A percentile compares a stretch with the other conserved stretches of the same genome.
These are phyloP conservation scores for Halichoerus grypus DNA, from an alignment of 2,113 vertebrate genomes.

Conservation along the genomic window DNA sequence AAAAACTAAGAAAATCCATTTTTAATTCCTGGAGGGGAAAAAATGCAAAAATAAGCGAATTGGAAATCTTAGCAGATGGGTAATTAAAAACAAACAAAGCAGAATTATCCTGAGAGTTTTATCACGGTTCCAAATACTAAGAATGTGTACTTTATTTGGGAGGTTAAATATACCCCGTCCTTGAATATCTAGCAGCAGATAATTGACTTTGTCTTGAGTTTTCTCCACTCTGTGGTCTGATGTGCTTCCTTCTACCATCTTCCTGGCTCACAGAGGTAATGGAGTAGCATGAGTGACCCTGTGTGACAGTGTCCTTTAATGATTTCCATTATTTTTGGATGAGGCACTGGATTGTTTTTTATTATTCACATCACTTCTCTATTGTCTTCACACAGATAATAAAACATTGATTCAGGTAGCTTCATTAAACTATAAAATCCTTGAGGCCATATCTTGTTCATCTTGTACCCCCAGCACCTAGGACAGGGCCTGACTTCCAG, in stretches of 20 bases:
- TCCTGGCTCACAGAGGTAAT: background rate
- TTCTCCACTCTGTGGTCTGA: background rate
- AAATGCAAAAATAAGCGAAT: constrained; percentile 59
- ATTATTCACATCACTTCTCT: background rate
- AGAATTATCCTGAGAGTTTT: constrained; percentile 38
- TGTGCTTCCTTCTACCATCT: background rate
- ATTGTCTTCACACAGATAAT: background rate
- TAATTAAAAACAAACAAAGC: constrained; percentile 79
- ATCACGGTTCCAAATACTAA: background rate
- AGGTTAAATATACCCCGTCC: background rate
- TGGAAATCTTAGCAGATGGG: constrained; percentile 64
- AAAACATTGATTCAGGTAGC: background rate
- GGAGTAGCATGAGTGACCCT: background rate
- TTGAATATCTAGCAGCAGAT: constrained; percentile 10
- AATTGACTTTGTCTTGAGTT: background rate
- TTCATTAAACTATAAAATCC: constrained; percentile 22
- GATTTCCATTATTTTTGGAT: background rate
- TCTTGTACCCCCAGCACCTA: background rate
- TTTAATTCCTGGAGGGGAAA: constrained; percentile 58
- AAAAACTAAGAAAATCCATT: constrained; percentile 64
- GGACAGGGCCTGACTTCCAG: background rate
- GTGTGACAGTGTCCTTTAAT: background rate
- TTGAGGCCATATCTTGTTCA: background rate
- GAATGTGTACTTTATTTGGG: constrained; percentile 24
- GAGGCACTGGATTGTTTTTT: background rate